Evolutionary conservation across 2,797 vertebrate genomes (phyloP), one percentile per base, ranked within the genome.

Genomic region (Acrocephalus scirpaceus): DNA sequence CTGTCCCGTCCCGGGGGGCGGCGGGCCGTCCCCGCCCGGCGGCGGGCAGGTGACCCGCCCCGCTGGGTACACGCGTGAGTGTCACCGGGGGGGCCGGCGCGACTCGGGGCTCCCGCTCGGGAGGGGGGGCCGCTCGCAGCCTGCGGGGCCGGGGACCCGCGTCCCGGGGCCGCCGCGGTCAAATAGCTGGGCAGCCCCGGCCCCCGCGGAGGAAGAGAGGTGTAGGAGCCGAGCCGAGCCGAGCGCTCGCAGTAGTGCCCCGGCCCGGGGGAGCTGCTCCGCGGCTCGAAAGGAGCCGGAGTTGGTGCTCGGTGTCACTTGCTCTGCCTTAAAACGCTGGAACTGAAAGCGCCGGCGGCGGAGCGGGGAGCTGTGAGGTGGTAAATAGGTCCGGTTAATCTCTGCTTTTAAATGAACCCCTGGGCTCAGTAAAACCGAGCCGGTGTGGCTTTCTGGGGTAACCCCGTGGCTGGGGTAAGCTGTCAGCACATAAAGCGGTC

Each of bases 401-500:
- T 72, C 65, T 90, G 66, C 91, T 69, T 77, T 62, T 77, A 86
- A 73, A 80, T 25, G 40, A 96, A 93, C 90, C 94, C 74, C 93
- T 95, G 95, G 94, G 94, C 92, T 96, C 88, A 22, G 56, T 74
- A 89, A 77, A 97, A 90, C 86, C 79, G 93, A 64, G 47, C 48
- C 47, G 36, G n/a, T 67, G 4, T 76, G 95, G 91, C 66, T 96
- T 96, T 96, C 95, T 96, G 91, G 97, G 95, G 94, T 95, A 95
- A 92, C 96, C 85, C 94, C 27, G 95, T 74, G 96, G 97, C 97
- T 94, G 94, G 96, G 96, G 88, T 93, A 62, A 90, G 96, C 97
- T 97, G 97, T 97, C 95, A 95, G 92, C 80, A 17, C 78, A 78
- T 62, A 83, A 97, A 97, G 96, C 93, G 81, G 96, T 96, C 96